These are phyloP conservation scores for Sander lucioperca DNA, from an alignment of 2,113 vertebrate species.

Conservation along the genomic window DNA sequence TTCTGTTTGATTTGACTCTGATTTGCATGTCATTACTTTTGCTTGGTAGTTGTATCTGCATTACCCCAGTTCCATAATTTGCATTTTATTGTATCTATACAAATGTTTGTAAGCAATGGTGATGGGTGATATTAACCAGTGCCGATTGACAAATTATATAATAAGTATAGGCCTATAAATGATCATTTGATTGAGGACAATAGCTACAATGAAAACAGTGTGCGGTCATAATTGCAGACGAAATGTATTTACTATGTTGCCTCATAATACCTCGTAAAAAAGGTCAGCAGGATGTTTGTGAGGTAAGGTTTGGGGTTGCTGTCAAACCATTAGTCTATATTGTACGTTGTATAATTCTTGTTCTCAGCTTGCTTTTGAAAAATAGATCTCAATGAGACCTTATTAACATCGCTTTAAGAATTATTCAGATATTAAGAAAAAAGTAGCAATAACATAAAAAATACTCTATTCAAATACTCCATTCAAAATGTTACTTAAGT, in stretches of 20 bases:
- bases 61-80: not conserved
- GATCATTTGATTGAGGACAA: not conserved
- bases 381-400: not conserved
- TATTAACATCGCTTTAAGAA: too few relatives aligned
- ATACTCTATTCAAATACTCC: not conserved
- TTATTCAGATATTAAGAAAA: not conserved
- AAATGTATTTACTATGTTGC: not conserved
- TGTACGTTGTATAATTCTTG: not conserved
- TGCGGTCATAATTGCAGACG: not conserved
- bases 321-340: not conserved
- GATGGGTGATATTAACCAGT: not conserved
- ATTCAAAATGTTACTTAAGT: not conserved
- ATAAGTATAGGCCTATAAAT: too few relatives aligned
- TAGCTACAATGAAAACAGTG: not conserved
- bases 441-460: not conserved
- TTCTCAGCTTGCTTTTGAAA: not conserved
- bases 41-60: not conserved
- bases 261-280: not conserved
- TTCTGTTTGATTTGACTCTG: not conserved
- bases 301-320: slow-evolving; percentile 9
- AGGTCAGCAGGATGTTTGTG: slow-evolving; percentile 53
- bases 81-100: not conserved
- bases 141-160: not conserved
- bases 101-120: not conserved
- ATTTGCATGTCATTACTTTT: not conserved